phyloP scores from a whole-genome alignment of 92 coral and sea anemone species.

The Epizoanthus fatuus region DNA sequence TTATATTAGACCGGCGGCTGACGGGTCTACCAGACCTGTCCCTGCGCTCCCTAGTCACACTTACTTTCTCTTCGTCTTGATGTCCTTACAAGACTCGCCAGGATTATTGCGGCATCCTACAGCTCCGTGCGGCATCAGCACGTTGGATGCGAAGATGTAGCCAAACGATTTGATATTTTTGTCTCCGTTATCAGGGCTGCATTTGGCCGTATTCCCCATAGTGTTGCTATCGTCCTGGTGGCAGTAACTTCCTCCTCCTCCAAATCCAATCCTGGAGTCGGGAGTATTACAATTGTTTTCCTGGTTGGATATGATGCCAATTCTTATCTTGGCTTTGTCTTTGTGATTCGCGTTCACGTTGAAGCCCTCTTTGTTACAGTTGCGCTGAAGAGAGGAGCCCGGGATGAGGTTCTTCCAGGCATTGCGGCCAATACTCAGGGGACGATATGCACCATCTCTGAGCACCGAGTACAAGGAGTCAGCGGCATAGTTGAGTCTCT shows the following conservation, averaged over 20 bases:
- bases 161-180: slow-evolving; percentile 43
- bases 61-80: slow-evolving; percentile 28
- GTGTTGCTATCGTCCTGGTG: slow-evolving; percentile 29
- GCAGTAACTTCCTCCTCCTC: slow-evolving; percentile 9
- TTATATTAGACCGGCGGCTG: too few relatives aligned
- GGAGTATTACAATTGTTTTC: slow-evolving; percentile 14
- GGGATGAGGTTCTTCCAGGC: slow-evolving; percentile 15
- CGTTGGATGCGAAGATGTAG: slow-evolving; percentile 27
- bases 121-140: not conserved
- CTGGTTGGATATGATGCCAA: slow-evolving; percentile 23
- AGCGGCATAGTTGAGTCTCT: slow-evolving; percentile 17
- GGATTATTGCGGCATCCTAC: slow-evolving; percentile 44
- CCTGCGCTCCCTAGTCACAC: too few relatives aligned
- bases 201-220: slow-evolving; percentile 31
- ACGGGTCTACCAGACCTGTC: too few relatives aligned
- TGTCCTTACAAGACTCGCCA: slow-evolving; percentile 49
- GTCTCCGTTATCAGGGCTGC: slow-evolving; percentile 21
- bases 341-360: slow-evolving; percentile 5
- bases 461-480: slow-evolving; percentile 12
- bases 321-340: not conserved
- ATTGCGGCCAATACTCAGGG: slow-evolving; percentile 1
- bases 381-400: slow-evolving; percentile 13
- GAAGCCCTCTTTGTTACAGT: slow-evolving; percentile 35
- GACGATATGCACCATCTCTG: slow-evolving; percentile 17
- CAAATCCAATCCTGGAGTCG: slow-evolving; percentile 47